Conservation (phyloP, 2,888 invertebrate species). For the Tenodera sinensis region DNA sequence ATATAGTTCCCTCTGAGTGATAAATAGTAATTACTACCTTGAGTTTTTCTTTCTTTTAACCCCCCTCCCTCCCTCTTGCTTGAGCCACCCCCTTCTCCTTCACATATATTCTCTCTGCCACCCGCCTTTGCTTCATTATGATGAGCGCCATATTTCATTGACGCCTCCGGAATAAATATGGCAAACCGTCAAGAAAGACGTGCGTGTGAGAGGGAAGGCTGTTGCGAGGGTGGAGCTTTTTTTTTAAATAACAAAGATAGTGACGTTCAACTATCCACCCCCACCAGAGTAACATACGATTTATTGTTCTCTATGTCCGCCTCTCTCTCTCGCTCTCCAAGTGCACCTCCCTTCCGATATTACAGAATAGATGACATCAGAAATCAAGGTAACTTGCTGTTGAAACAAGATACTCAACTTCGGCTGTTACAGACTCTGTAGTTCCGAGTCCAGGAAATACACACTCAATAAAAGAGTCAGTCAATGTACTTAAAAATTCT, state of each 20-base stretch:
- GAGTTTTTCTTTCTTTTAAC: conserved; percentile 28
- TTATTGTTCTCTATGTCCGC: neutral
- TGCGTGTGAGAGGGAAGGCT: neutral
- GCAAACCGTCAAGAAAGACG: conserved; percentile 26
- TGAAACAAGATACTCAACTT: neutral
- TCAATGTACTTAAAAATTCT: too few species aligned
- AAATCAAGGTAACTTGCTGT: neutral
- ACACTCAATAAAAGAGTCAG: too few species aligned
- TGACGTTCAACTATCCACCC: neutral
- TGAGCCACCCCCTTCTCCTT: neutral
- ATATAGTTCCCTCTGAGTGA: conserved; percentile 34
- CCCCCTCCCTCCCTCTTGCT: conserved; percentile 16
- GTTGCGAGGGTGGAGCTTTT: neutral
- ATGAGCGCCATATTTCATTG: conserved; percentile 34
- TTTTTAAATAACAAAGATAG: conserved; percentile 10
- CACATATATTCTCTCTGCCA: conserved; percentile 18
- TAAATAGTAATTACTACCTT: conserved; percentile 35
- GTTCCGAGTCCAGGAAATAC: neutral
- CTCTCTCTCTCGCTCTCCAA: neutral
- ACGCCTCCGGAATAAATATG: conserved; percentile 34
- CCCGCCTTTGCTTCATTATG: conserved; percentile 33
- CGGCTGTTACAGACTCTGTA: neutral
- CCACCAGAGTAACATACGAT: neutral
- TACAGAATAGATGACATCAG: neutral
- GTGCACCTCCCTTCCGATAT: neutral